A percentile compares a stretch with the other conserved stretches of the same genome.
These are phyloP conservation scores for Danionella dracula DNA, from an alignment of 2,797 vertebrate species.

Conservation along the genomic window DNA sequence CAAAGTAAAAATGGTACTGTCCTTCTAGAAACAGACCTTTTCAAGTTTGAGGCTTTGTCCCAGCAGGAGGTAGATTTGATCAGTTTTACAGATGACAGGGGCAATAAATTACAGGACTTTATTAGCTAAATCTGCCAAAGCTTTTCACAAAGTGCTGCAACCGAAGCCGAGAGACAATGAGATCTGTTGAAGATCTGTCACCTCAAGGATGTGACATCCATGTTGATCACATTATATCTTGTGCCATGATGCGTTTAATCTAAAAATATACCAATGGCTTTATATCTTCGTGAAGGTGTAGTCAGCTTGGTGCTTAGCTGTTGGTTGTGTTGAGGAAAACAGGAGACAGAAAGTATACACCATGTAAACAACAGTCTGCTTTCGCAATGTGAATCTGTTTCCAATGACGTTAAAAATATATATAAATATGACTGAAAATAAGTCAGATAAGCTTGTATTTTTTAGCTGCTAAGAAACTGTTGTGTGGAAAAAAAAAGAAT, in stretches of 20 bases:
- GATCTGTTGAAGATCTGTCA: conserved; percentile 1
- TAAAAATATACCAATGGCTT: neutral
- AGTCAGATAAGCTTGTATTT: too few relatives aligned
- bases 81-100: conserved; percentile 47
- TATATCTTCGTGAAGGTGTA: too few relatives aligned
- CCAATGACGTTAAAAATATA: too few relatives aligned
- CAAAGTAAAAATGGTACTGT: too few relatives aligned
- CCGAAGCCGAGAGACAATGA: neutral
- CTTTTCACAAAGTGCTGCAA: conserved; percentile 24
- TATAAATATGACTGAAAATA: too few relatives aligned
- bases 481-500: too few relatives aligned
- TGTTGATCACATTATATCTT: neutral
- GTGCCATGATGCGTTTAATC: conserved; percentile 1
- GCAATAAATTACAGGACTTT: conserved; percentile 49
- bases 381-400: too few relatives aligned
- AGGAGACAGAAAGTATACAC: too few relatives aligned
- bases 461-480: too few relatives aligned
- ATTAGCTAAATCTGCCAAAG: conserved; percentile 37
- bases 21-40: conserved; percentile 1
- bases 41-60: conserved; percentile 1
- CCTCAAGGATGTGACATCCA: neutral
- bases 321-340: too few relatives aligned
- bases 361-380: too few relatives aligned
- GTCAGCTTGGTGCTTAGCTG: too few relatives aligned
- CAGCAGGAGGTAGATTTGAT: conserved; percentile 46